Conservation (phyloP, 2,113 vertebrate species). For the Tenrec ecaudatus region DNA sequence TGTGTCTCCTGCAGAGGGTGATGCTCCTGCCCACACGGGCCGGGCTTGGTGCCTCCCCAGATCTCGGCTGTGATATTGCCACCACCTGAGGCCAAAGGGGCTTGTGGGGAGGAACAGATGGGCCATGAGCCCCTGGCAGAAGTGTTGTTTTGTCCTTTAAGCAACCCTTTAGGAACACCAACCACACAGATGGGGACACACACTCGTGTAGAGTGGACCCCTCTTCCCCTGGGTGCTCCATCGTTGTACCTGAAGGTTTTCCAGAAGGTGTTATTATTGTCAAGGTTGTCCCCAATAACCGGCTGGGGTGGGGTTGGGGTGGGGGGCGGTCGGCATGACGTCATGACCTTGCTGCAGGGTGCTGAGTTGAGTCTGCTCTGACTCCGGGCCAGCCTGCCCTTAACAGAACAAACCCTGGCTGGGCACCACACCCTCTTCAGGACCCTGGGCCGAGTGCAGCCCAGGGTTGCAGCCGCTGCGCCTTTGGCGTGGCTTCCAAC, state of each 20-base stretch:
- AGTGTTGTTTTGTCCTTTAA: not conserved
- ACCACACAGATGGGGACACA: too few species aligned
- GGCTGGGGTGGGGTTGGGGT: not conserved
- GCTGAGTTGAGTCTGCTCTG: not conserved
- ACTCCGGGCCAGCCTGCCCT: not conserved
- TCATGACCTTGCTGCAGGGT: not conserved
- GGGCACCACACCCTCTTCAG: not conserved
- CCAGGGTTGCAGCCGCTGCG: not conserved
- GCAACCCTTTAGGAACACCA: not conserved
- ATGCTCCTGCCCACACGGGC: not conserved
- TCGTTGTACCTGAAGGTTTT: not conserved
- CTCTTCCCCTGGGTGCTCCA: not conserved
- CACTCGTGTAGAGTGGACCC: not conserved
- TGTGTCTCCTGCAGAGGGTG: not conserved
- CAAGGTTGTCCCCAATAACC: not conserved
- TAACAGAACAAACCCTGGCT: not conserved
- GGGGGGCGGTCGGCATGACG: not conserved
- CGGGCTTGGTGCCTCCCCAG: not conserved
- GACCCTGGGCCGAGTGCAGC: not conserved
- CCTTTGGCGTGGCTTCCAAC: not conserved
- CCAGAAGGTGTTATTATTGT: not conserved
- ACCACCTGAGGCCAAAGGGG: not conserved
- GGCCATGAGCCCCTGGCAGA: not conserved
- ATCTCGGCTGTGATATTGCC: not conserved
- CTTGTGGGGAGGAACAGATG: not conserved